Conservation (phyloP, 2,888 invertebrate genomes). For the Pandemis cinnamomeana region DNA sequence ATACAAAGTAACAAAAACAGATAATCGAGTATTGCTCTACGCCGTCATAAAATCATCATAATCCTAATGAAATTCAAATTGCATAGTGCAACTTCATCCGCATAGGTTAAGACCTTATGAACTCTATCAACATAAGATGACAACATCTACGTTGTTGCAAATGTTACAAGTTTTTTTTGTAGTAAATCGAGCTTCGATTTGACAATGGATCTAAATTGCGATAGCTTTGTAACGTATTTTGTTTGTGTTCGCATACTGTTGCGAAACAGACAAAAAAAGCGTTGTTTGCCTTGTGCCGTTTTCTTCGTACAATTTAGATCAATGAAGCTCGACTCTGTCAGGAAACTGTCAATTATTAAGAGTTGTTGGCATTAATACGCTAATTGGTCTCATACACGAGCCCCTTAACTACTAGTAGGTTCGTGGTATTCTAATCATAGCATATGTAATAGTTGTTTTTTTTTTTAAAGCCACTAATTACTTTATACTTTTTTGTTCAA, state of each 20-base stretch:
- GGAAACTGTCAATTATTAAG: slow-evolving; percentile 41
- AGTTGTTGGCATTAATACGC: slow-evolving; percentile 30
- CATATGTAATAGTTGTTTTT: not conserved
- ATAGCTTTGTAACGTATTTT: not conserved
- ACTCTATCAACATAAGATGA: slow-evolving; percentile 8
- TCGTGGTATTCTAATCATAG: not conserved
- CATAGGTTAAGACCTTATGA: slow-evolving; percentile 2
- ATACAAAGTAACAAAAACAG: not conserved
- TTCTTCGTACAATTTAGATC: slow-evolving; percentile 39
- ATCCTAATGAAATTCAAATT: slow-evolving; percentile 13
- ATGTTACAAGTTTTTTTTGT: slow-evolving; percentile 3
- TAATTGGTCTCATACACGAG: slow-evolving; percentile 37
- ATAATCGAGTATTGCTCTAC: not conserved
- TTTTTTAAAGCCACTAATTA: too few species aligned
- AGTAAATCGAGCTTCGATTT: not conserved
- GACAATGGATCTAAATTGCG: slow-evolving; percentile 5
- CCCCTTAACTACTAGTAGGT: slow-evolving; percentile 24
- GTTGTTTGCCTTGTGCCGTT: slow-evolving; percentile 37
- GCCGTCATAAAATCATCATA: not conserved
- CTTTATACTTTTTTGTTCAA: too few species aligned
- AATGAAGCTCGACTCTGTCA: slow-evolving; percentile 38
- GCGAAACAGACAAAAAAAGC: slow-evolving; percentile 16
- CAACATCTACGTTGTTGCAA: slow-evolving; percentile 7
- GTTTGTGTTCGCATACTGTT: not conserved
- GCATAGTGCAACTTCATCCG: not conserved